Base-by-base conservation (phyloP, 2,797 vertebrate species). In the Sebastolobus altivelis region DNA sequence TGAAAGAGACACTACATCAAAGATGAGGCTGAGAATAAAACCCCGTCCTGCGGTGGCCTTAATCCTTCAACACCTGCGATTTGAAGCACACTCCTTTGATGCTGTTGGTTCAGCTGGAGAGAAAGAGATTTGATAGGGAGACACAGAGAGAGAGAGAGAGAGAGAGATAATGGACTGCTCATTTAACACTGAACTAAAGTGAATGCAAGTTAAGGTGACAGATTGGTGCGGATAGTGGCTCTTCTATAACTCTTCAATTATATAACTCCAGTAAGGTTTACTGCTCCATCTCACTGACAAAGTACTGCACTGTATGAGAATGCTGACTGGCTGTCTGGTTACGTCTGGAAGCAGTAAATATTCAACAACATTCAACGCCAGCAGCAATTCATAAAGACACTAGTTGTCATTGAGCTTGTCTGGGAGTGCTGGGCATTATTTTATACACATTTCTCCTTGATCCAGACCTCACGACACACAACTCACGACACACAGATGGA, bases 21-120 rank as follows among this genome's bases (percentile, higher is more conserved):
- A 94, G 93, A 90, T 86, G 75, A 80, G 79, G 72, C 83, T 84
- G 87, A 89, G 87, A 89, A 93, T 90, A 88, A 92, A 88, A 91
- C 72, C 88, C 79, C 84, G 80, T 93, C 91, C 91, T 84, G 90
- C 93, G 92, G 92, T 94, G 91, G 92, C 94, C 92, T 95, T 94
- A 95, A 95, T 95, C 93, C 93, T 94, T 90, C 92, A 86, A 93
- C 94, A 95, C 95, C 95, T 95, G 95, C 72, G 80, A 95, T 92
- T 82, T 95, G 91, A 96, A 95, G 91, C 89, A 85, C 72, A 65
- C 81, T 85, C 86, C 94, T 95, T 94, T 96, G 94, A 95, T 95
- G 94, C 85, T 69, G 84, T 81, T 84, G 82, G 81, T 87, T 92
- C 82, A 81, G 91, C 77, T 75, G 58, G 77, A 86, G 89, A 87